These are phyloP conservation scores for Hemitrygon akajei DNA, from an alignment of 2,797 vertebrate species.

Conservation along the genomic window DNA sequence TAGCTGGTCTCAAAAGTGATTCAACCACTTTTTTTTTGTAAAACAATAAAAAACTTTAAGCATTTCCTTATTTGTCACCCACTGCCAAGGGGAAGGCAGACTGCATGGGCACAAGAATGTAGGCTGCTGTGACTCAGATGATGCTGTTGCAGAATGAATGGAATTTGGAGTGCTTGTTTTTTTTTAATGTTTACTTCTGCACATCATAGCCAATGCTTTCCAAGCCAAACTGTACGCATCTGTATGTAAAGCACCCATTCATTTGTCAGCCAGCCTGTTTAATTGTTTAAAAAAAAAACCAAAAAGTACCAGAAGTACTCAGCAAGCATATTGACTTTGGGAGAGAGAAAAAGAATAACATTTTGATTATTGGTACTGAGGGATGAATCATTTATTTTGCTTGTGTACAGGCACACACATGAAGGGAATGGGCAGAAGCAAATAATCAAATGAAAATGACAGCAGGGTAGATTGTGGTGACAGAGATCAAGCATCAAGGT, in stretches of 20 bases:
- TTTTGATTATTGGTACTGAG: neutral
- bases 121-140: neutral
- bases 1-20: neutral
- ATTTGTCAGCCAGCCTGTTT: neutral
- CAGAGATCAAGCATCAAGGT: no score
- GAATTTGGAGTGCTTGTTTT: neutral
- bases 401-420: neutral
- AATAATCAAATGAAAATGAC: neutral
- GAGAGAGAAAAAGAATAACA: neutral
- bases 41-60: no score
- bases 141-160: neutral
- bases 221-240: neutral
- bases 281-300: neutral
- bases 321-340: neutral
- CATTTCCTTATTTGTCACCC: neutral
- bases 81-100: neutral
- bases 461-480: no score
- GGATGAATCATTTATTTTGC: neutral
- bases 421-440: neutral
- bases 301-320: neutral
- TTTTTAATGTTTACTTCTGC: neutral
- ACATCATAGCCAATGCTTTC: neutral
- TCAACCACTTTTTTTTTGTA: neutral
- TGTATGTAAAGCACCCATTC: no score
- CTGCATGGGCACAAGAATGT: neutral